Percentiles rank a stretch among this genome's conserved stretches.
phyloP scores from a whole-genome alignment of 2,113 vertebrate genomes.

The Aegithalos caudatus region DNA sequence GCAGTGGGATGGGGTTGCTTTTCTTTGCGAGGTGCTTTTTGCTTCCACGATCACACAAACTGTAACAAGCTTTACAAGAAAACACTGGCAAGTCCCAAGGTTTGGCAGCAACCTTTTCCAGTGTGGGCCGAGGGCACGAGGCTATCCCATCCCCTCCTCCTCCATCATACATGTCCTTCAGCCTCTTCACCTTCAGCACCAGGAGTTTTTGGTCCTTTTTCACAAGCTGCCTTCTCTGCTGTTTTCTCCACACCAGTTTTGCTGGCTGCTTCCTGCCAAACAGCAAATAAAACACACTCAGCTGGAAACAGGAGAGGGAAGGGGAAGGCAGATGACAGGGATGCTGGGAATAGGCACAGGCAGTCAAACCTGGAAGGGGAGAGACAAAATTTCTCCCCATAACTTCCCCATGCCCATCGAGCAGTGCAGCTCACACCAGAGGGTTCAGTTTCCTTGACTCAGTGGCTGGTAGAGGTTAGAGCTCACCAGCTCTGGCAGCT shows the following conservation, averaged over 20 bases:
- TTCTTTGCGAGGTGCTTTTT: conserved; percentile 44
- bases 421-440: fast-evolving
- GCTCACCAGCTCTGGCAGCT: neutral
- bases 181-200: conserved; percentile 18
- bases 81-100: conserved; percentile 72
- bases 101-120: conserved; percentile 60
- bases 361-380: neutral
- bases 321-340: neutral
- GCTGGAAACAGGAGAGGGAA: neutral
- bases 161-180: conserved; percentile 66
- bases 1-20: neutral
- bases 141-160: conserved; percentile 44
- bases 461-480: neutral
- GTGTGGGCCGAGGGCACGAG: conserved; percentile 20
- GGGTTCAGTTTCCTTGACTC: neutral
- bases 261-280: conserved; percentile 73
- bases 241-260: conserved; percentile 46
- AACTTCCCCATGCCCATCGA: fast-evolving
- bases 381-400: neutral
- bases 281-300: neutral
- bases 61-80: conserved; percentile 72
- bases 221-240: neutral
- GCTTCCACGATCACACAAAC: conserved; percentile 75
- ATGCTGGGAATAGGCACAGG: neutral
- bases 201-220: neutral